Base-by-base conservation (phyloP, 2,888 invertebrate species). In the Hyalella azteca region DNA sequence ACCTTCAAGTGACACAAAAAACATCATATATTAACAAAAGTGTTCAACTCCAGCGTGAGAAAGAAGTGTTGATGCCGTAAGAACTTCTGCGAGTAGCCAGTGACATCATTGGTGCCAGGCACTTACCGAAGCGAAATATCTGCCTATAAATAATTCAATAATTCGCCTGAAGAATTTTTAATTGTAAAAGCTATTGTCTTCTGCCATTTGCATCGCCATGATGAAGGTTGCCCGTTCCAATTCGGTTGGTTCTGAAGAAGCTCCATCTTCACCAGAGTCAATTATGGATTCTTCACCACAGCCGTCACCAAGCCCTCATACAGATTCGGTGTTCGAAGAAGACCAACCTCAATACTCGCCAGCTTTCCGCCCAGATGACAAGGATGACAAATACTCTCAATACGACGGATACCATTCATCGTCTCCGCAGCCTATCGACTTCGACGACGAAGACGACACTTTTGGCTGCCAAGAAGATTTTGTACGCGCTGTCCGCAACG, bases 391-490 rank as follows among this genome's bases (percentile, higher is more conserved):
- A 66, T 49, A 29, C 60, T 66, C 66, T 39, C 60, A 66, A 26
- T 78, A 60, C 29, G 49, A 49, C 32, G 29, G 40, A 15, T 79
- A 49, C 32, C 49, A 79, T 49, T 79, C 48, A 19, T 66, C 76
- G 77, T 77, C 41, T 80, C 83, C 22, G 78, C 80, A 29, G 54
- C 81, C 83, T 78, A 32, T 73, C 50, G 79, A 78, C 49, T 81
- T 76, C 73, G 79, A 78, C 54, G 79, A 45, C 1, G 73, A 75
- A 76, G 80, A 79, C 54, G 79, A 79, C 11, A 75, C 79, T 77
- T 83, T 83, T 73, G 83, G 83, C 22, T 83, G 83, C 48, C 83
- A 83, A 60, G 83, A 79, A 1, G 83, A 83, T 66, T 83, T 83
- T 75, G 77, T 80, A 60, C 40, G 78, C 48, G 83, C 83, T 1